Conservation (phyloP, 1,140 invertebrate genomes). For the Mactra quadrangularis region DNA sequence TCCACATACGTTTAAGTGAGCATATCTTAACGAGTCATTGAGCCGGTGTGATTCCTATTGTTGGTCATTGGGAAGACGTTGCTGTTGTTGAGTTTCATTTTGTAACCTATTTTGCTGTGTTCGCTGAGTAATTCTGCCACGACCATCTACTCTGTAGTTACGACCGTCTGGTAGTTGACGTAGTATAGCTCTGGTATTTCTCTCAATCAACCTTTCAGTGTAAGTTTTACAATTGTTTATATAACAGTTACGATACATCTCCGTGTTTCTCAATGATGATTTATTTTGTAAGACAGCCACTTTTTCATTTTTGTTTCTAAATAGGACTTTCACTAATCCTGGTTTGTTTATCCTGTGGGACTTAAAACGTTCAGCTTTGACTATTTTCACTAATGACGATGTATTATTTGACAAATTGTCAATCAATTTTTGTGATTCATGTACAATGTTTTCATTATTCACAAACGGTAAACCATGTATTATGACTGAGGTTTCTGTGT, state of each 20-base stretch:
- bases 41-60: slow-evolving; percentile 30
- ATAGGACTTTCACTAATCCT: slow-evolving; percentile 36
- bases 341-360: neutral
- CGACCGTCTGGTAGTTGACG: slow-evolving; percentile 45
- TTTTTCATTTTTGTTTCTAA: slow-evolving; percentile 14
- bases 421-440: too few species aligned
- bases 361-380: too few species aligned
- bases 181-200: slow-evolving; percentile 42
- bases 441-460: too few species aligned
- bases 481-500: too few species aligned
- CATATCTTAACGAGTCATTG: slow-evolving; percentile 25
- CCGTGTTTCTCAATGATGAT: neutral
- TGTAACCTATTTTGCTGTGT: neutral
- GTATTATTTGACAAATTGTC: too few species aligned
- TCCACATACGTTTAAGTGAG: slow-evolving; percentile 49
- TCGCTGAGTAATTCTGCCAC: slow-evolving; percentile 27
- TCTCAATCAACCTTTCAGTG: slow-evolving; percentile 36
- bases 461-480: too few species aligned
- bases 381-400: too few species aligned
- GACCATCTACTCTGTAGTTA: slow-evolving; percentile 36
- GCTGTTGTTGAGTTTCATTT: neutral
- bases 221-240: slow-evolving; percentile 44
- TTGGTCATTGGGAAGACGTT: neutral
- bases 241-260: slow-evolving; percentile 4
- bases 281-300: slow-evolving; percentile 37